These are phyloP conservation scores for Limenitis camilla DNA, from an alignment of 2,888 invertebrate genomes.

Conservation along the genomic window DNA sequence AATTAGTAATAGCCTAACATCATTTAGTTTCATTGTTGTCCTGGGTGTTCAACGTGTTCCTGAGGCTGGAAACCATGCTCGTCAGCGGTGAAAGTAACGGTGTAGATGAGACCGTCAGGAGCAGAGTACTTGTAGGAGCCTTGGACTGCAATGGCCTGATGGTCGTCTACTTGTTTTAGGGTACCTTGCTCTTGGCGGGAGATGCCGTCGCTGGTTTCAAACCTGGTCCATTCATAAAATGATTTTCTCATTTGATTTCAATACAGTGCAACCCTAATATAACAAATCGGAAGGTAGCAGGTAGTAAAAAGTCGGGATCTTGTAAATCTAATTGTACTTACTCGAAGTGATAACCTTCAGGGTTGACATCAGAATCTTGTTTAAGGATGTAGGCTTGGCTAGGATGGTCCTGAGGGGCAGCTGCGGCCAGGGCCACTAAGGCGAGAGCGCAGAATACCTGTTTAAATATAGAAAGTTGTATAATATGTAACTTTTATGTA, in stretches of 20 bases:
- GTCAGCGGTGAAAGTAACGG: conserved; percentile 71
- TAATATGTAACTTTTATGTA: background rate
- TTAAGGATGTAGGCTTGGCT: conserved; percentile 48
- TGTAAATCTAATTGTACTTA: conserved; percentile 31
- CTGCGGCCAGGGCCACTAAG: conserved; percentile 41
- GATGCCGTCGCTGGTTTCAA: conserved; percentile 71
- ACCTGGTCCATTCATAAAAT: conserved; percentile 33
- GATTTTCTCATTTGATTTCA: background rate
- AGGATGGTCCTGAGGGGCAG: conserved; percentile 40
- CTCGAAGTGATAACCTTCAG: conserved; percentile 56
- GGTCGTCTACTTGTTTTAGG: conserved; percentile 67
- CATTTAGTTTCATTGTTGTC: conserved; percentile 22
- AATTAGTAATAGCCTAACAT: too few species aligned
- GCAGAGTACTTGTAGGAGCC: conserved; percentile 71
- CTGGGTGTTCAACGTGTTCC: conserved; percentile 51
- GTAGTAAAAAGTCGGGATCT: too few species aligned
- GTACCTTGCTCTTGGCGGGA: conserved; percentile 69
- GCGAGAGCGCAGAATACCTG: conserved; percentile 49
- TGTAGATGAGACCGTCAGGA: conserved; percentile 70
- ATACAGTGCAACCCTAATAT: too few species aligned
- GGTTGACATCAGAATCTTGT: conserved; percentile 48
- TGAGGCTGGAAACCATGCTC: conserved; percentile 75
- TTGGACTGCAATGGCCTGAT: conserved; percentile 65
- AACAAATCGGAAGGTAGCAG: background rate
- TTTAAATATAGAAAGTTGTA: conserved; percentile 2